Percentiles rank a stretch among this genome's conserved stretches.
Evolutionary conservation across 1,140 invertebrate species (phyloP).

Genomic region (Hetaerina americana): DNA sequence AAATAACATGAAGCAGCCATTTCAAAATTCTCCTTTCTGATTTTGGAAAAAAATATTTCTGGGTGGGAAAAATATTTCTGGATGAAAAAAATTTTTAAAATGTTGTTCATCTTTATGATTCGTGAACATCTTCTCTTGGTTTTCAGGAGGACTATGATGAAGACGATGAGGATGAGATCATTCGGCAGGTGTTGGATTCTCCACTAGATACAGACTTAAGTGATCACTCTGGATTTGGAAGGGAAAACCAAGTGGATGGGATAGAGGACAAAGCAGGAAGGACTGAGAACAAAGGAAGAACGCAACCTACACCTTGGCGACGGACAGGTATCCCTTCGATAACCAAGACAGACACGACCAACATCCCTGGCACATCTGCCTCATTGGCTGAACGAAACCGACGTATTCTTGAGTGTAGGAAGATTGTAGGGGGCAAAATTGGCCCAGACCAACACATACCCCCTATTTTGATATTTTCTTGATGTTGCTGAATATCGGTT

Average conservation of each 20-base stretch:
- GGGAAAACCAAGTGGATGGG: background rate
- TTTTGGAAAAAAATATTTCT: too few relatives aligned
- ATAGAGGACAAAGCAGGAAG: background rate
- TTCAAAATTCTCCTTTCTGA: too few relatives aligned
- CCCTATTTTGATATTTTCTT: background rate
- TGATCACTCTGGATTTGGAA: background rate
- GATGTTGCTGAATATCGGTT: background rate
- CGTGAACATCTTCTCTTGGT: background rate
- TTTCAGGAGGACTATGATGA: background rate
- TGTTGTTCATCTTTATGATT: too few relatives aligned
- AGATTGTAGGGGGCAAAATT: background rate
- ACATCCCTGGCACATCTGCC: background rate
- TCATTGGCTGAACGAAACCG: background rate
- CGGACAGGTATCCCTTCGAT: constrained; percentile 33
- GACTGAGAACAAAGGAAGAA: background rate
- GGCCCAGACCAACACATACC: background rate
- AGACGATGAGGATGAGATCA: background rate
- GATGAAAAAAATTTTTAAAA: too few relatives aligned
- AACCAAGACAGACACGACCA: background rate
- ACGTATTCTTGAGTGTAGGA: background rate
- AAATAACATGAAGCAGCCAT: too few relatives aligned
- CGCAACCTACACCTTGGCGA: constrained; percentile 33
- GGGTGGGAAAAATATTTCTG: too few relatives aligned
- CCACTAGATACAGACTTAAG: background rate
- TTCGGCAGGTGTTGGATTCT: background rate